These are phyloP conservation scores for Anser brachyrhynchus DNA, from an alignment of 2,113 vertebrate genomes.

Conservation along the genomic window DNA sequence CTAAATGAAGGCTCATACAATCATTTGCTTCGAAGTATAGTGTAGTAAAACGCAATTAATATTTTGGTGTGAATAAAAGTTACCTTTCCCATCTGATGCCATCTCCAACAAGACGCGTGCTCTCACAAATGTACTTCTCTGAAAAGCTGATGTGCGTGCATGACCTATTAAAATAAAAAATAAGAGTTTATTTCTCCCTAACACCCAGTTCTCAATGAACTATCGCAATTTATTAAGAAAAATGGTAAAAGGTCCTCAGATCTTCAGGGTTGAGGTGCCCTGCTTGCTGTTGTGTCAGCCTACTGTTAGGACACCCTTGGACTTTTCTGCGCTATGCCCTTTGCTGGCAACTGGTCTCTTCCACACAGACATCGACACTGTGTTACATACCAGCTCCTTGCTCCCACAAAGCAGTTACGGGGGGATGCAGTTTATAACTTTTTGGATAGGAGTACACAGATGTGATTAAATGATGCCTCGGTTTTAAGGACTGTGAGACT, in stretches of 20 bases:
- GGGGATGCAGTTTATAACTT: not conserved
- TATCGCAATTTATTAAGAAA: not conserved
- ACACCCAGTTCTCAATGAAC: not conserved
- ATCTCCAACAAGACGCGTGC: not conserved
- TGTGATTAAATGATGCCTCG: not conserved
- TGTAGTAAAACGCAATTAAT: conserved; percentile 5
- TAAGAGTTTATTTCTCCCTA: not conserved
- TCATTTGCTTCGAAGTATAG: not conserved
- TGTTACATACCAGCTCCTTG: not conserved
- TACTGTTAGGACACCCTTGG: not conserved
- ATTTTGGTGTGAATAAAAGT: not conserved
- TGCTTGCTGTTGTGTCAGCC: not conserved
- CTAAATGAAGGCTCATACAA: not conserved
- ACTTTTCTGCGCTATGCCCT: not conserved
- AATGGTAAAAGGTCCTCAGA: not conserved
- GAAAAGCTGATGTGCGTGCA: not conserved
- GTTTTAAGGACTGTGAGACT: not conserved
- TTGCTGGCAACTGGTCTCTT: not conserved
- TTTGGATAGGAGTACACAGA: not conserved
- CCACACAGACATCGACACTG: not conserved
- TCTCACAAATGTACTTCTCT: not conserved
- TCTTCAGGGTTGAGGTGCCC: not conserved
- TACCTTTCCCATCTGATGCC: not conserved
- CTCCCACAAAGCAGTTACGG: accelerated
- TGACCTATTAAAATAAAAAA: not conserved